Evolutionary conservation across 2,888 invertebrate genomes (phyloP).

Genomic region (Lampropteryx suffumata): DNA sequence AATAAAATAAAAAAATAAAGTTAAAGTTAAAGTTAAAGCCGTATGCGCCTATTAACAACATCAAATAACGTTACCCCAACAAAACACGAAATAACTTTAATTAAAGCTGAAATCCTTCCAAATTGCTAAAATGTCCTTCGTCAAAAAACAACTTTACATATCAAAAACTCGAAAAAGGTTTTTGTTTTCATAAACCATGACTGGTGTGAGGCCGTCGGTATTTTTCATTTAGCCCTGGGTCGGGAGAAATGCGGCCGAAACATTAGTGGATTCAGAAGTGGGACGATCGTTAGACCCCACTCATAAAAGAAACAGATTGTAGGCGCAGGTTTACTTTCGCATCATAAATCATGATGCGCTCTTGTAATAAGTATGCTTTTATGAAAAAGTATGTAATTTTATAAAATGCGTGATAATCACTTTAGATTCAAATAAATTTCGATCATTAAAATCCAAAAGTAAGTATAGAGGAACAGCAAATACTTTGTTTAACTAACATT

Average conservation of each 20-base stretch:
- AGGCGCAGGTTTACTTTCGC: too few relatives aligned
- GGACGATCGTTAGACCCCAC: slow-evolving; percentile 26
- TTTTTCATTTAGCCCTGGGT: slow-evolving; percentile 38
- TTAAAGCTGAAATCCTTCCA: slow-evolving; percentile 32
- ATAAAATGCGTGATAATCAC: too few relatives aligned
- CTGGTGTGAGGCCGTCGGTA: slow-evolving; percentile 31
- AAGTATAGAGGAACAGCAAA: too few relatives aligned
- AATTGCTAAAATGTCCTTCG: slow-evolving; percentile 27
- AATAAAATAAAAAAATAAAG: too few relatives aligned
- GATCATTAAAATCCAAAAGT: too few relatives aligned
- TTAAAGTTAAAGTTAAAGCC: too few relatives aligned
- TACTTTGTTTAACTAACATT: too few relatives aligned
- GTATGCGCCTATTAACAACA: not conserved
- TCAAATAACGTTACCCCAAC: slow-evolving; percentile 4
- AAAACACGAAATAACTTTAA: slow-evolving; percentile 34
- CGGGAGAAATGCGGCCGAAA: slow-evolving; percentile 32
- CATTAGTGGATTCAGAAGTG: slow-evolving; percentile 38
- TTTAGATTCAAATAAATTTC: too few relatives aligned
- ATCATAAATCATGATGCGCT: too few relatives aligned
- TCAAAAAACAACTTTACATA: slow-evolving; percentile 36
- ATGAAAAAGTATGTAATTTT: too few relatives aligned
- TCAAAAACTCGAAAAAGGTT: slow-evolving; percentile 34
- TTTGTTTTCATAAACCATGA: slow-evolving; percentile 39
- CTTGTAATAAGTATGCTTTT: too few relatives aligned
- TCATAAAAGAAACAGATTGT: not conserved